Evolutionary conservation across 2,113 vertebrate species (phyloP), one percentile per base, ranked within the genome.

Genomic region (Microcebus murinus): DNA sequence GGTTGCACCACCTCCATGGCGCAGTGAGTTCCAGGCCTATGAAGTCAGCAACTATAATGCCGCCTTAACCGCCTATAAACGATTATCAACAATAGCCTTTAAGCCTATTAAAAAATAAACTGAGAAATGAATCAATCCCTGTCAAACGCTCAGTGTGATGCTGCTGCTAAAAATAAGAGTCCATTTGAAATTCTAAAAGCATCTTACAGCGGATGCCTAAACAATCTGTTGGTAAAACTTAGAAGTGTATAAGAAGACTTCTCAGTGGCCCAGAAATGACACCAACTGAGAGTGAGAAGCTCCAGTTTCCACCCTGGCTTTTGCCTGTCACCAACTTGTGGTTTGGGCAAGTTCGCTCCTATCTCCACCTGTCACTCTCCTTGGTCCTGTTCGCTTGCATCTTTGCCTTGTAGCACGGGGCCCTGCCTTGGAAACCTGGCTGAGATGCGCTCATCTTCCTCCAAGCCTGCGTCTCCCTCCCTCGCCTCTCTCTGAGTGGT

Each of bases 91-190:
- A 67, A 61, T n/a, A 74, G 89, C 63, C 91, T 82, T 48, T 42
- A 86, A 71, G 93, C 71, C 48, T 76, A 70, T 93, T 92, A 81
- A 93, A 89, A 95, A 93, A 89, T 48, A 96, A 95, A 73, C 89
- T 6, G 36, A 83, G 82, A 79, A 79, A 91, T 13, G 48, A 95
- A 42, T 95, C 95, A 36, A 61, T 90, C 89, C 21, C 91, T 65
- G 91, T 97, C 93, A 93, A 76, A 93, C 7, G 82, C 74, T 96
- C 95, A 42, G 85, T 45, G 59, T 52, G 68, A 57, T 83, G 52
- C 61, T n/a, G 68, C 50, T 70, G 90, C 89, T 96, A 91, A 95
- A 97, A 96, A 93, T 83, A 77, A 61, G 68, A 82, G 82, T 67
- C 42, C 61, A 57, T 70, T 82, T 89, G 85, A 93, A 93, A 95